A percentile compares a stretch with the other conserved stretches of the same genome.
These are phyloP conservation scores for Clanis bilineata DNA, from an alignment of 2,888 invertebrate genomes.

Conservation along the genomic window DNA sequence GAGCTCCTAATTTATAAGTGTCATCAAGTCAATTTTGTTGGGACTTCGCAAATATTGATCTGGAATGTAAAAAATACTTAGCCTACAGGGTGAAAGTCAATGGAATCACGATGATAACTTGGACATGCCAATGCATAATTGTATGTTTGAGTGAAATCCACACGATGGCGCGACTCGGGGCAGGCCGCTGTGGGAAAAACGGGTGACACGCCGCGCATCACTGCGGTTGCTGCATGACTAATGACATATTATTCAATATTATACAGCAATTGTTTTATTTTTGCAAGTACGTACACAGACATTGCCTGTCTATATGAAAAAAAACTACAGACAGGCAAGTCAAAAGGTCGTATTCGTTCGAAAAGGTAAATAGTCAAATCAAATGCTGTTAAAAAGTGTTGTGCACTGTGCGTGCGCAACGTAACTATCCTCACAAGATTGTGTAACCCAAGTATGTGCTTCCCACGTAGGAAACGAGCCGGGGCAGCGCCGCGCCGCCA, in stretches of 20 bases:
- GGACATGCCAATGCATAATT: conserved; percentile 3
- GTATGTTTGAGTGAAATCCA: conserved; percentile 20
- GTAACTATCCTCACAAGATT: conserved; percentile 62
- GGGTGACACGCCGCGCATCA: conserved; percentile 10
- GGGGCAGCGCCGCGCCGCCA: conserved; percentile 55
- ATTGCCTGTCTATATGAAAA: neutral
- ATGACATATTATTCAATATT: conserved; percentile 3
- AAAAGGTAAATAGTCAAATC: conserved; percentile 1
- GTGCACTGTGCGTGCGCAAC: conserved; percentile 22
- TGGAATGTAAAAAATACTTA: neutral
- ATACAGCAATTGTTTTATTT: neutral
- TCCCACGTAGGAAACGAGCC: conserved; percentile 74
- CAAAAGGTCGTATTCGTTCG: neutral
- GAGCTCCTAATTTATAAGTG: neutral
- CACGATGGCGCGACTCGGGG: conserved; percentile 1
- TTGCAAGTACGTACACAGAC: neutral
- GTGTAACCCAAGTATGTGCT: conserved; percentile 78
- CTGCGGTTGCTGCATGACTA: conserved; percentile 13
- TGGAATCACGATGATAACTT: neutral
- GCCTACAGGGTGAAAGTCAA: neutral
- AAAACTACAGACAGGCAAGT: neutral
- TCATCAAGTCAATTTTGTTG: neutral
- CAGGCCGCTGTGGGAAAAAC: conserved; percentile 10
- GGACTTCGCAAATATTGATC: neutral
- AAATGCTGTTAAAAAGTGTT: conserved; percentile 27